phyloP scores from a whole-genome alignment of 2,797 vertebrate genomes.

The Carcharodon carcharias region DNA sequence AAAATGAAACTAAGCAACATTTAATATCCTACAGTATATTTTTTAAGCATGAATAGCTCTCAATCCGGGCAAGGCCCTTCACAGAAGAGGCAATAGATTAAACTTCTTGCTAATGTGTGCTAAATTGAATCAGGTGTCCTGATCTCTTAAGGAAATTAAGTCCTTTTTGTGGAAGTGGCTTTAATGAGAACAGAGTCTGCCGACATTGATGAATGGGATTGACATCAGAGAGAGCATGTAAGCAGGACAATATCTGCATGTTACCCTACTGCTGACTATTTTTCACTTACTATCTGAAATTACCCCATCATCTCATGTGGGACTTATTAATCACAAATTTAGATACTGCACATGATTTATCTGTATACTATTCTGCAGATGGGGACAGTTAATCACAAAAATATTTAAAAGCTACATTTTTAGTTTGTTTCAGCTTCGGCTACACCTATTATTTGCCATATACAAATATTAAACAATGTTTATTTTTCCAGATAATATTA shows the following conservation, averaged over 20 bases:
- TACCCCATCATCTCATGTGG: constrained; percentile 68
- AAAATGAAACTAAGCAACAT: constrained; percentile 52
- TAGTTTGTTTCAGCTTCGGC: constrained; percentile 67
- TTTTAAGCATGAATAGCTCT: constrained; percentile 49
- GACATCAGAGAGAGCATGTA: constrained; percentile 70
- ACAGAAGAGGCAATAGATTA: constrained; percentile 62
- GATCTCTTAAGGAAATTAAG: constrained; percentile 99
- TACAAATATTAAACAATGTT: constrained; percentile 57
- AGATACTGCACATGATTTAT: constrained; percentile 91
- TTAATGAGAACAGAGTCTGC: constrained; percentile 84
- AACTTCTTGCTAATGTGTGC: constrained; percentile 62
- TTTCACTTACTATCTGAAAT: constrained; percentile 78
- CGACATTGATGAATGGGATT: constrained; percentile 93
- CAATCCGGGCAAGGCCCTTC: constrained; percentile 46
- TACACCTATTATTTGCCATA: constrained; percentile 64
- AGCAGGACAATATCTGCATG: constrained; percentile 82
- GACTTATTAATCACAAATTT: constrained; percentile 85
- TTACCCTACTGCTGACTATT: constrained; percentile 75
- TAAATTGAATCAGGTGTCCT: constrained; percentile 99
- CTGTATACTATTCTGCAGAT: constrained; percentile 87
- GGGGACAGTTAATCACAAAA: constrained; percentile 94
- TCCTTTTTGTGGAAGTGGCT: constrained; percentile 77
- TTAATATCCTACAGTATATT: constrained; percentile 66
- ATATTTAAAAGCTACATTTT: constrained; percentile 80
- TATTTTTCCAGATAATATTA: background rate